phyloP scores from a whole-genome alignment of 2,797 vertebrate genomes.

The Natrix natrix region DNA sequence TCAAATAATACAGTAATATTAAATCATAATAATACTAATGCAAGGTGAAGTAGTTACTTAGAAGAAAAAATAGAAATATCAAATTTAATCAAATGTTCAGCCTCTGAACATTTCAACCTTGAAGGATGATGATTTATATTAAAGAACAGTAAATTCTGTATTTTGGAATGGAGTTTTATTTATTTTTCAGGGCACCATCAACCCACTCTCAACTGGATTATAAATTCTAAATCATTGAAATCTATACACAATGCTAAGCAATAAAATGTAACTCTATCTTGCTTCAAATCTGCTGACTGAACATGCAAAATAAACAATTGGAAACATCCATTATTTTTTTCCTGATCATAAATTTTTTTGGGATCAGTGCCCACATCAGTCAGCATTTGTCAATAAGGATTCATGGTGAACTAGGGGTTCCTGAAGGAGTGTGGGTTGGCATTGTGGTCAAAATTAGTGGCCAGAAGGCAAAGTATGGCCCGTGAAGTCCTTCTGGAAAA shows the following conservation, averaged over 20 bases:
- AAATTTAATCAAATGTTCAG: not conserved
- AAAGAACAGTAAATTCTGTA: not conserved
- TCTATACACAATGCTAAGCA: not conserved
- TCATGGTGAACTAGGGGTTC: not conserved
- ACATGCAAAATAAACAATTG: conserved; percentile 5
- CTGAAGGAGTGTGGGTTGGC: not conserved
- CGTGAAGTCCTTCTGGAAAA: not conserved
- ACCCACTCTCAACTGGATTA: not conserved
- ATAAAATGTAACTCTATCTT: not conserved
- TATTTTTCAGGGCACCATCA: not conserved
- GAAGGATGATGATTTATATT: not conserved
- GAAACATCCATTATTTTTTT: conserved; percentile 36
- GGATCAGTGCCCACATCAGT: conserved; percentile 35
- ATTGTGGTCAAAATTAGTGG: not conserved
- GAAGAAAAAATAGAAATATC: not conserved
- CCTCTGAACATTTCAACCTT: not conserved
- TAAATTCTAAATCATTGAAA: not conserved
- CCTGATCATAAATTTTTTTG: conserved; percentile 45
- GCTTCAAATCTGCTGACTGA: not conserved
- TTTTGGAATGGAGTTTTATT: not conserved
- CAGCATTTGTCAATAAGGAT: conserved; percentile 5
- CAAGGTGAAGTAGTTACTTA: not conserved
- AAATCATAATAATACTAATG: not conserved
- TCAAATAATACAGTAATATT: not conserved
- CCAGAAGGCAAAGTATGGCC: not conserved